Evolutionary conservation across 1,140 invertebrate species (phyloP), one percentile per base, ranked within the genome.

Genomic region (Trichonephila inaurata): DNA sequence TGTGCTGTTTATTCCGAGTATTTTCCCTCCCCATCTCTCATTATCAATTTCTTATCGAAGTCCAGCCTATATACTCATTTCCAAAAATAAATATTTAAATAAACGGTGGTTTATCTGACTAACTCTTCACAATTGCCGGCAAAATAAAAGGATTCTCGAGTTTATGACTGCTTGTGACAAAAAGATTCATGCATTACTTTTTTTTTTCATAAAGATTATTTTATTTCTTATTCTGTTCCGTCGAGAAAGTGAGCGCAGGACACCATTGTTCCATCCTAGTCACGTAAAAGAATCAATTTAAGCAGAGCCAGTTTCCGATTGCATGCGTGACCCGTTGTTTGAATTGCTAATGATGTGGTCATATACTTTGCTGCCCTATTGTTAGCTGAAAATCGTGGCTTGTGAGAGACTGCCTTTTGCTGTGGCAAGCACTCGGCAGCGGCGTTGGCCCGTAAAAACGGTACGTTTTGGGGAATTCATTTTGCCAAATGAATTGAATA

Each of bases 231-330:
- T 69, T 69, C 66, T 69, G 21, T 69, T 69, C n/a, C 66, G 66
- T 69, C n/a, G 66, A 28, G 66, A 69, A 69, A 69, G 66, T 28
- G 66, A 69, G 24, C 21, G 66, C 24, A 24, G 14, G 66, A n/a
- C n/a, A 33, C 85, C 51, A 87, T 87, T 66, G 87, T 89, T 89
- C 87, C 66, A 21, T 69, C 66, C 66, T n/a, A 21, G 61, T 21
- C 85, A 62, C 60, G 51, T 87, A 64, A 64, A 69, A 89, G 87
- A 89, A 89, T 89, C 87, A 89, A 89, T 89, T 89, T 40, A 69
- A 89, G 33, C 60, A 8, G 60, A 51, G 64, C 62, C 21, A 60
- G 87, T 69, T 89, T 89, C 64, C 87, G 61, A 69, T 89, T 66
- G 87, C 87, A 33, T 89, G 87, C 33, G 64, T 44, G 64, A 89